Evolutionary conservation across 2,888 invertebrate species (phyloP).

Genomic region (Thereva unica): DNA sequence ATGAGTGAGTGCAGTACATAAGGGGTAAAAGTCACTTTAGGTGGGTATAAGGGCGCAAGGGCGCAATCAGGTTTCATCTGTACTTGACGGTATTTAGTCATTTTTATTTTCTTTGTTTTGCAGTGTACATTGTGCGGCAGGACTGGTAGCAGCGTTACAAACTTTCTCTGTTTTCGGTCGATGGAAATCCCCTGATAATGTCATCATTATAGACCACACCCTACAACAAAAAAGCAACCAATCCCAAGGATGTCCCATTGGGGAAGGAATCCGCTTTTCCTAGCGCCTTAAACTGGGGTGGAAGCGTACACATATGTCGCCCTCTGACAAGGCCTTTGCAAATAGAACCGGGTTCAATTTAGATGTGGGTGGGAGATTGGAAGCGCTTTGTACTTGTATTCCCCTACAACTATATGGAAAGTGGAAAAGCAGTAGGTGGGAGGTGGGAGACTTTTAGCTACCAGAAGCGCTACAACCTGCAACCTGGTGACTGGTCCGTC

Average conservation of each 20-base stretch:
- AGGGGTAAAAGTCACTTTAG: constrained; percentile 12
- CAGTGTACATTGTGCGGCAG: constrained; percentile 14
- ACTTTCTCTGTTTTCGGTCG: constrained; percentile 31
- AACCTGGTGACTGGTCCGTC: too few relatives aligned
- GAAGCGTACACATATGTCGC: neutral
- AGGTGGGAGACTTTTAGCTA: too few relatives aligned
- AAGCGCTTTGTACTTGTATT: too few relatives aligned
- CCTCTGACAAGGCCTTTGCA: too few relatives aligned
- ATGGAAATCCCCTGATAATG: constrained; percentile 28
- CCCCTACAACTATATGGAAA: too few relatives aligned
- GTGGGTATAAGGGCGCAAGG: constrained; percentile 21
- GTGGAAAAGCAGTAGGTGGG: too few relatives aligned
- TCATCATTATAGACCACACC: constrained; percentile 36
- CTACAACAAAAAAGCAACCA: constrained; percentile 34
- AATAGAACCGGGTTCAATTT: too few relatives aligned
- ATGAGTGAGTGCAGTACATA: constrained; percentile 12
- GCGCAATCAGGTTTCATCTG: constrained; percentile 27
- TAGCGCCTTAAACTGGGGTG: constrained; percentile 12
- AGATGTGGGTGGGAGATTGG: too few relatives aligned
- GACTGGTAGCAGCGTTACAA: neutral
- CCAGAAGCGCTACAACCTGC: too few relatives aligned
- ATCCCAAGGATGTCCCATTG: constrained; percentile 28
- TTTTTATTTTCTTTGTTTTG: constrained; percentile 29
- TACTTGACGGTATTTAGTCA: constrained; percentile 28
- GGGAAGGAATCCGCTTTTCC: constrained; percentile 29